Conservation (phyloP, 2,888 invertebrate species). For the Trissolcus brochymenae region DNA sequence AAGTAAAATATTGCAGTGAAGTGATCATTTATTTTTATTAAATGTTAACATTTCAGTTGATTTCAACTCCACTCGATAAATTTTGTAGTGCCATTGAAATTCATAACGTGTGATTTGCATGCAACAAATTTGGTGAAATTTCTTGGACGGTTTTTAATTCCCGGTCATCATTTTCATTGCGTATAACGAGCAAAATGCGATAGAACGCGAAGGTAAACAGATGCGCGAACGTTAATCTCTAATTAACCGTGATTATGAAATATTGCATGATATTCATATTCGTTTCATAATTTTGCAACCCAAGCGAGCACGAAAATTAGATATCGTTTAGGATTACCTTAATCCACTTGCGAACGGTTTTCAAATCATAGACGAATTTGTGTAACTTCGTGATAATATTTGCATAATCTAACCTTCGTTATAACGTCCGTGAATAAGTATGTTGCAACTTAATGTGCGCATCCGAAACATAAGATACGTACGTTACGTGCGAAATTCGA, state of each 20-base stretch:
- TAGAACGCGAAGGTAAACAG: conserved; percentile 9
- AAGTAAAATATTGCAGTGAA: too few species aligned
- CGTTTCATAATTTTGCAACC: conserved; percentile 12
- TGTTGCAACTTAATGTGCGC: neutral
- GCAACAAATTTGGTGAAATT: neutral
- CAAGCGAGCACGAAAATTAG: conserved; percentile 5
- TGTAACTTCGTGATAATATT: conserved; percentile 27
- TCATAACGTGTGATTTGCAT: neutral
- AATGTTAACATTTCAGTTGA: too few species aligned
- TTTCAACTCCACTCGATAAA: neutral
- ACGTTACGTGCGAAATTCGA: conserved; percentile 12
- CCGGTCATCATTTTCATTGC: neutral
- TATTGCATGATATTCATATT: conserved; percentile 17
- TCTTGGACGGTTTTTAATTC: neutral
- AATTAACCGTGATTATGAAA: conserved; percentile 17
- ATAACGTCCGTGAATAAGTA: conserved; percentile 17
- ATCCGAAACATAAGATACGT: conserved; percentile 20
- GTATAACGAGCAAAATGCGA: neutral
- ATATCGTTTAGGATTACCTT: conserved; percentile 19
- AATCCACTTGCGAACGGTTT: conserved; percentile 36
- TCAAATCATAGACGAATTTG: conserved; percentile 38
- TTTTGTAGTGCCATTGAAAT: neutral
- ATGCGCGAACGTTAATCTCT: conserved; percentile 10
- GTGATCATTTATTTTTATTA: too few species aligned
- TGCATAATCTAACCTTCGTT: conserved; percentile 35